phyloP scores from a whole-genome alignment of 2,797 vertebrate genomes.

The Bradypodion pumilum region DNA sequence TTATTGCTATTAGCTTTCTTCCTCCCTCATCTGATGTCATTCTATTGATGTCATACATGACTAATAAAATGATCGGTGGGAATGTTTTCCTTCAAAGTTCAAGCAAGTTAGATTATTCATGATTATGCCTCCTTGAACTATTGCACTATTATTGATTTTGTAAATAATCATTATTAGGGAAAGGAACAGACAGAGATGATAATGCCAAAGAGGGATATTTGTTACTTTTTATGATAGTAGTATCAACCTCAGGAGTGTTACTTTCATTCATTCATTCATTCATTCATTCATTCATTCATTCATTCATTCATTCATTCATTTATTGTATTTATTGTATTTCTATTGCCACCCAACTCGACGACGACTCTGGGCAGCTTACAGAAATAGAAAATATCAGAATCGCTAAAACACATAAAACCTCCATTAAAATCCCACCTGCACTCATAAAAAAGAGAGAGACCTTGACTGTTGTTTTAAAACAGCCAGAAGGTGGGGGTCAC shows the following conservation, averaged over 20 bases:
- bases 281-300: no score
- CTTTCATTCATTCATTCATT: no score
- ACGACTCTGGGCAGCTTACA: no score
- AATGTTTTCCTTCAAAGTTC: constrained; percentile 4
- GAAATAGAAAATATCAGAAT: no score
- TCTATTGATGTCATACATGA: not conserved
- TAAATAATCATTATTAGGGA: constrained; percentile 3
- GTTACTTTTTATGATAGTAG: constrained; percentile 4
- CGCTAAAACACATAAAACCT: no score
- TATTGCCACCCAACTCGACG: no score
- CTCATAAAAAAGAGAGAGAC: no score
- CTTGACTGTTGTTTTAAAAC: no score
- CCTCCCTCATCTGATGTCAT: not conserved
- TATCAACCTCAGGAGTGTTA: not conserved
- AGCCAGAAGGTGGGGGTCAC: no score
- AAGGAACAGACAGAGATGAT: constrained; percentile 15
- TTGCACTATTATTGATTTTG: not conserved
- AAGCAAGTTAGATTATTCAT: constrained; percentile 19
- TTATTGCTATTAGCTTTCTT: not conserved
- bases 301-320: no score
- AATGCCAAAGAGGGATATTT: constrained; percentile 39
- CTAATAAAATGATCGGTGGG: not conserved
- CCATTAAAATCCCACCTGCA: no score
- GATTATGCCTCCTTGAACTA: not conserved
- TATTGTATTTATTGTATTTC: no score